Conservation (phyloP, 1,140 invertebrate genomes). For the Luehdorfia chinensis region DNA sequence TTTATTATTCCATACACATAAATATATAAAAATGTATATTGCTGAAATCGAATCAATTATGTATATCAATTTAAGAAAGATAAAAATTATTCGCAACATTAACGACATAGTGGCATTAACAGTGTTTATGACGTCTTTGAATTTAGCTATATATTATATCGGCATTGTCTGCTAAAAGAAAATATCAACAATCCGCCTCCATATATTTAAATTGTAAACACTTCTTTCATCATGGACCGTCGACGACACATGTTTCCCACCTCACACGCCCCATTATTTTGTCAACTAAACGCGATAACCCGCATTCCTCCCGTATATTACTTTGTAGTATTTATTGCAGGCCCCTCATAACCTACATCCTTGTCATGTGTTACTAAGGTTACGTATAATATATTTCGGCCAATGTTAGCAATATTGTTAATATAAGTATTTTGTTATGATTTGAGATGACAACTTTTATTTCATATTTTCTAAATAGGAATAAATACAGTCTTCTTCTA, state of each 20-base stretch:
- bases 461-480: too few relatives aligned
- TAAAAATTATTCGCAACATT: not conserved
- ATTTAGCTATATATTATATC: too few relatives aligned
- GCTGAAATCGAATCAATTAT: not conserved
- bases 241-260: constrained; percentile 7
- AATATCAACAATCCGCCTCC: too few relatives aligned
- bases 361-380: not conserved
- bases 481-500: too few relatives aligned
- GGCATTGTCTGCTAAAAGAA: too few relatives aligned
- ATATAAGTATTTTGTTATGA: too few relatives aligned
- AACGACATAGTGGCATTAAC: too few relatives aligned
- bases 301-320: constrained; percentile 1
- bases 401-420: too few relatives aligned
- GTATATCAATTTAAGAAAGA: not conserved
- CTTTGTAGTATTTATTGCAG: constrained; percentile 8
- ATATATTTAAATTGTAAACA: constrained; percentile 12
- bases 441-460: too few relatives aligned
- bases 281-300: constrained; percentile 11
- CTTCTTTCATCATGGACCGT: constrained; percentile 6
- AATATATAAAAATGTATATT: not conserved
- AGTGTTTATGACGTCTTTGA: too few relatives aligned
- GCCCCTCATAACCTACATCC: constrained; percentile 1
- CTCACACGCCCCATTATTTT: constrained; percentile 7
- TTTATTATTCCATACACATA: not conserved
- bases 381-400: too few relatives aligned